These are phyloP conservation scores for Trichogramma evanescens DNA, from an alignment of 2,888 invertebrate species.

Conservation along the genomic window DNA sequence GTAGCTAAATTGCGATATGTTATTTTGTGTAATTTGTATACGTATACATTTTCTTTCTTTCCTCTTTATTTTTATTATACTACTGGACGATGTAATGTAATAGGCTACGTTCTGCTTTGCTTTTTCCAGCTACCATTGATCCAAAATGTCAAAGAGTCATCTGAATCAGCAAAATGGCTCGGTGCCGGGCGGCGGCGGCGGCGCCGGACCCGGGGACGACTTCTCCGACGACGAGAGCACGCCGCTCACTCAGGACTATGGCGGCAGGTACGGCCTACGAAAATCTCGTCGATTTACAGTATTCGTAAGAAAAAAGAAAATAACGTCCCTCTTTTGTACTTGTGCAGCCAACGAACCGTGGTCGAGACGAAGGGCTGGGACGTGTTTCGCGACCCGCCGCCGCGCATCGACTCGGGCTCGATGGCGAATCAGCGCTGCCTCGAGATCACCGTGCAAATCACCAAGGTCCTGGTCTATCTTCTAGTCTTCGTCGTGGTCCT, in stretches of 20 bases:
- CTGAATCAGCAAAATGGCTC: conserved; percentile 57
- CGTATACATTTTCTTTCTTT: too few relatives aligned
- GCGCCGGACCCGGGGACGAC: conserved; percentile 58
- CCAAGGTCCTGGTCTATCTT: conserved; percentile 78
- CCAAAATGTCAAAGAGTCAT: conserved; percentile 60
- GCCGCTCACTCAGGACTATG: conserved; percentile 81
- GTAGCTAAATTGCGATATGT: too few relatives aligned
- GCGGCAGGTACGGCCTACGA: conserved; percentile 66
- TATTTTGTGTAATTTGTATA: too few relatives aligned
- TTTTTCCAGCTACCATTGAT: conserved; percentile 9
- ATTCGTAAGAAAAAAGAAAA: too few relatives aligned
- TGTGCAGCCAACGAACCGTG: conserved; percentile 66
- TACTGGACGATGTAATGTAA: too few relatives aligned
- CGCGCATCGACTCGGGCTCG: conserved; percentile 80
- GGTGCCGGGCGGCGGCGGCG: conserved; percentile 57
- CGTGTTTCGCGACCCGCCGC: conserved; percentile 88
- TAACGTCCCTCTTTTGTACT: background rate
- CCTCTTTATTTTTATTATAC: too few relatives aligned
- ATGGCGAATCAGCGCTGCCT: conserved; percentile 83
- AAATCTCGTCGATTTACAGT: too few relatives aligned
- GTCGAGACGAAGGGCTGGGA: conserved; percentile 94
- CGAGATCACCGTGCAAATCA: conserved; percentile 74
- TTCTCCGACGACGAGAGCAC: conserved; percentile 85
- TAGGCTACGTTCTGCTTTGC: too few relatives aligned
- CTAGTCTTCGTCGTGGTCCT: conserved; percentile 80